Evolutionary conservation across 2,113 vertebrate species (phyloP).

Genomic region (Puntigrus tetrazona): DNA sequence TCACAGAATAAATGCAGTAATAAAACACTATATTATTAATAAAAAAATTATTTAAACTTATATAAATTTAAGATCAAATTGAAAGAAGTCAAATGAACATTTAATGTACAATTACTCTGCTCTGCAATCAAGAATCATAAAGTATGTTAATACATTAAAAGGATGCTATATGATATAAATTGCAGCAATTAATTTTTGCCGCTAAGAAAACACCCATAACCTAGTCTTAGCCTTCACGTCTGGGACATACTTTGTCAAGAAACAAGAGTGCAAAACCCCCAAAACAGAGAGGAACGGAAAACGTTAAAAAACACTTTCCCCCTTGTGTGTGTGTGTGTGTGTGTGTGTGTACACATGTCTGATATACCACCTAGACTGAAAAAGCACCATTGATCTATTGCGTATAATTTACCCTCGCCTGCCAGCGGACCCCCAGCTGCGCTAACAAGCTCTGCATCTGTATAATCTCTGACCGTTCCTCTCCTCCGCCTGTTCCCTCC

Average conservation of each 20-base stretch:
- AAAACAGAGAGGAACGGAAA: neutral
- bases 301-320: neutral
- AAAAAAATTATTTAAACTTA: neutral
- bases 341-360: neutral
- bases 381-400: constrained; percentile 35
- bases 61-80: neutral
- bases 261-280: neutral
- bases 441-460: constrained; percentile 34
- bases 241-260: neutral
- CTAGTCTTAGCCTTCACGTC: too few relatives aligned
- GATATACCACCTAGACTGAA: constrained; percentile 11
- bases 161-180: neutral
- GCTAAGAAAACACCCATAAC: too few relatives aligned
- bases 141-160: neutral
- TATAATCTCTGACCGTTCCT: constrained; percentile 44
- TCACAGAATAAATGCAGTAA: too few relatives aligned
- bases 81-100: too few relatives aligned
- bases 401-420: constrained; percentile 28
- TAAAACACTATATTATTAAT: too few relatives aligned
- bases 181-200: too few relatives aligned
- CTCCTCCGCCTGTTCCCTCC: constrained; percentile 6
- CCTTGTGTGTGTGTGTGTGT: neutral
- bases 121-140: neutral
- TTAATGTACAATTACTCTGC: too few relatives aligned
- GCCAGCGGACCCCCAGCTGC: constrained; percentile 17